Base-by-base conservation (phyloP, 2,113 vertebrate species). In the Mionectes macconnelli region DNA sequence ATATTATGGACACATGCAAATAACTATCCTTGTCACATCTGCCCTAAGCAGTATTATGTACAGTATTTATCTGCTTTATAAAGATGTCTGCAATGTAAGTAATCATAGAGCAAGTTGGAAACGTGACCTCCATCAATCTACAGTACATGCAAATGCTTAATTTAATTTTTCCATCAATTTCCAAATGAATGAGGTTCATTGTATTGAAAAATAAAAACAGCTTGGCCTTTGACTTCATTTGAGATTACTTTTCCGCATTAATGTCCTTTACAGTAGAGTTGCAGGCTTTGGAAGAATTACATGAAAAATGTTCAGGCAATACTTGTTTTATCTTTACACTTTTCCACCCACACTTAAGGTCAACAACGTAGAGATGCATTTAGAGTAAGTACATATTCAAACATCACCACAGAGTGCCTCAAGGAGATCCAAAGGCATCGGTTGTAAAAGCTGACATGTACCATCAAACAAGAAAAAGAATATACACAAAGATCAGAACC, bases 101-200 rank as follows among this genome's bases (percentile, higher is more conserved):
- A 92, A 94, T 62, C 23, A 12, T 90, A 93, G 82, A 91, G 57
- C 52, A 84, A 90, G 53, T 67, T 68, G 47, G 55, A 96, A 95
- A 69, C 40, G 67, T 25, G 57, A 94, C 90, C 84, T 84, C 79
- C 69, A 96, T 91, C 92, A 84, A 86, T 81, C 73, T 33, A 81
- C 45, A 81, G 42, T 84, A 88, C 79, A 92, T 88, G 73, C 72
- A 96, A 96, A 90, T 80, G 21, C 49, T 90, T 94, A 93, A 93
- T 96, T 97, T 93, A 94, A 86, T 94, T 94, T 93, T 95, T 79
- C 92, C 57, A 72, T 96, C 93, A 90, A 80, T 94, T 96, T 94
- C 83, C 90, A 93, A 95, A 91, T 83, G 69, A 97, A 82, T 73
- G 57, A 95, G 44, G 50, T 40, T 95, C 49, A 79, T 70, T 78